Base-by-base conservation (phyloP, 2,797 vertebrate genomes). In the Philypnodon macrostomus region DNA sequence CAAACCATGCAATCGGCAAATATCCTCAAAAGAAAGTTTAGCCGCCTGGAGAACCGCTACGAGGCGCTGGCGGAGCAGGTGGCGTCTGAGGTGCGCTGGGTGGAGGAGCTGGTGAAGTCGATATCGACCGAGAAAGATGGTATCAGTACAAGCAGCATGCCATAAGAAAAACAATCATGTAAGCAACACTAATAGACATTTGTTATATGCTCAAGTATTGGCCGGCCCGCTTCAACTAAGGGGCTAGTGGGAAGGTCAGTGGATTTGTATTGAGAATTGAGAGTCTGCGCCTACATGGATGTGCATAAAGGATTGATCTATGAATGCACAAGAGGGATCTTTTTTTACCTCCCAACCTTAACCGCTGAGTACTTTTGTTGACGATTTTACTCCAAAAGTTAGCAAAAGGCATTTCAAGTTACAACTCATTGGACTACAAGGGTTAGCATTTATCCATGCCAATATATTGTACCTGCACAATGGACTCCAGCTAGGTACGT, bases 1-100 rank as follows among this genome's bases (percentile, higher is more conserved):
- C 79, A 80, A 0, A 71, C 94, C 45, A 87, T 91, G 79, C 86
- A 94, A 70, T 86, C 88, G 0, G 90, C 95, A 63, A 93, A 91
- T 0, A 90, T 91, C 58, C 92, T 99, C 46, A 93, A 92, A 63
- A 89, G 95, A 62, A 94, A 92, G 48, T 93, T 95, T 12, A 84
- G 93, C 0, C 93, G 93, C 26, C 86, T 98, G 59, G 95, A 99
- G 76, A 96, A 94, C 78, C 92, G 91, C 70, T 98, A 94, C 1
- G 95, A 98, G 30, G 87, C 84, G 0, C 81, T 98, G 76, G 93
- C 93, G 0, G 93, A 94, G 83, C 95, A 96, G 79, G 87, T 98
- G 86, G 92, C 91, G 1, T 92, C 91, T 0, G 95, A 99, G 74
- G 88, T 98, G 77, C 94, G 87, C 81, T 99, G 96, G 10, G 95